phyloP scores from a whole-genome alignment of 2,888 invertebrate species.

The Xestia xanthographa region DNA sequence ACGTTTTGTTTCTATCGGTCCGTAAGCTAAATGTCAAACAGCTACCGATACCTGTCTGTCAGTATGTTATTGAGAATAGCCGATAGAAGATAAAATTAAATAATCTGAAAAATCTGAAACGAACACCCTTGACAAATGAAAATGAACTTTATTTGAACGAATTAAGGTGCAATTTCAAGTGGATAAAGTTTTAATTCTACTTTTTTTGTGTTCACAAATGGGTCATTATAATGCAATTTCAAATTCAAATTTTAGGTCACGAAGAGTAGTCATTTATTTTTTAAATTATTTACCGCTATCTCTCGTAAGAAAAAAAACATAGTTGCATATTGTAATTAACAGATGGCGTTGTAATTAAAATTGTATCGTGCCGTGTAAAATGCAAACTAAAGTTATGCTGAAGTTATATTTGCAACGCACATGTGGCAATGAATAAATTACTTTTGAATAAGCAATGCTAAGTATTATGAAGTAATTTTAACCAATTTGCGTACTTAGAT shows the following conservation, averaged over 20 bases:
- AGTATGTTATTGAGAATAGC: too few relatives aligned
- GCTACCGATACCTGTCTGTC: too few relatives aligned
- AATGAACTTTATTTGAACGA: neutral
- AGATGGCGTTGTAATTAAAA: conserved; percentile 53
- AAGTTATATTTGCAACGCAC: conserved; percentile 14
- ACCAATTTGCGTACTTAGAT: conserved; percentile 1
- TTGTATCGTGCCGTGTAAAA: conserved; percentile 11
- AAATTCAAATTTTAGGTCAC: conserved; percentile 12
- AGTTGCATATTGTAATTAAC: conserved; percentile 6
- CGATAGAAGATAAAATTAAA: neutral
- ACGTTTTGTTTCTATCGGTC: too few relatives aligned
- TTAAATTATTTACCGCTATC: conserved; percentile 22
- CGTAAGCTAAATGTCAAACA: too few relatives aligned
- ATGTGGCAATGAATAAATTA: conserved; percentile 49
- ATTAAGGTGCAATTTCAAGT: neutral
- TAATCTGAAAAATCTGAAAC: neutral
- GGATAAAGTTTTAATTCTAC: neutral
- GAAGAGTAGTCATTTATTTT: neutral
- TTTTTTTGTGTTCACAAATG: neutral
- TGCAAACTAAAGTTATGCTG: conserved; percentile 14
- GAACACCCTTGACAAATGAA: neutral
- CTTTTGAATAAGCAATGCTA: conserved; percentile 30
- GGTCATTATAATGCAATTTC: neutral
- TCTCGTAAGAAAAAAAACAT: neutral
- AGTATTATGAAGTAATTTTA: conserved; percentile 23